These are phyloP conservation scores for Napeogenes sylphis DNA, from an alignment of 2,888 invertebrate genomes.

Conservation along the genomic window DNA sequence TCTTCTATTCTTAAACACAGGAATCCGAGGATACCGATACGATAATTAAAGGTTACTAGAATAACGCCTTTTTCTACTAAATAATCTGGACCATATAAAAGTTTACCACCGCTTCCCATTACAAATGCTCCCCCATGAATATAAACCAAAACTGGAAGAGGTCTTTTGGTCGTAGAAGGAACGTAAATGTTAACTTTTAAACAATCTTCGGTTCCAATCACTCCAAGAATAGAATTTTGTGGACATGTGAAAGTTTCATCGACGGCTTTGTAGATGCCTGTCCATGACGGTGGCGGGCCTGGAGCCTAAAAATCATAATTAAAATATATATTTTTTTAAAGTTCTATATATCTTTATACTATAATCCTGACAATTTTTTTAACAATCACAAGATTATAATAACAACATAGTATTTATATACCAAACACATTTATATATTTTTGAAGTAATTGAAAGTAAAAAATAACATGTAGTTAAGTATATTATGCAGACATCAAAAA, in stretches of 20 bases:
- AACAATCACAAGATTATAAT: too few relatives aligned
- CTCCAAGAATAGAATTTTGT: constrained; percentile 43
- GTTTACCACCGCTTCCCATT: constrained; percentile 60
- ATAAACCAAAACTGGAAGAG: constrained; percentile 64
- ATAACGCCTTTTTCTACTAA: constrained; percentile 59
- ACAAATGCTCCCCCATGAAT: constrained; percentile 67
- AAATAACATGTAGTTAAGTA: too few relatives aligned
- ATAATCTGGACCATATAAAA: constrained; percentile 60
- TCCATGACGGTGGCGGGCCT: constrained; percentile 60
- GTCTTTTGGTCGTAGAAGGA: constrained; percentile 43
- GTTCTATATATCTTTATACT: background rate
- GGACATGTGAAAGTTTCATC: constrained; percentile 57
- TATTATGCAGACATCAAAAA: too few relatives aligned
- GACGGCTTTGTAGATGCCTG: constrained; percentile 58
- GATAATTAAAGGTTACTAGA: constrained; percentile 66
- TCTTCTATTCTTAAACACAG: constrained; percentile 62
- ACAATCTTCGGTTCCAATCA: constrained; percentile 61
- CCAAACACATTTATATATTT: too few relatives aligned
- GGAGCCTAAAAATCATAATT: constrained; percentile 50
- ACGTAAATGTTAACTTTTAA: constrained; percentile 62
- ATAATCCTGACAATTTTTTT: background rate
- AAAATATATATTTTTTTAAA: background rate
- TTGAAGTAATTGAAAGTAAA: too few relatives aligned
- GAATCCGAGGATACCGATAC: constrained; percentile 63
- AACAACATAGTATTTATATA: too few relatives aligned